A percentile compares a stretch with the other conserved stretches of the same genome.
phyloP scores from a whole-genome alignment of 2,113 vertebrate genomes.

The Coregonus clupeaformis region DNA sequence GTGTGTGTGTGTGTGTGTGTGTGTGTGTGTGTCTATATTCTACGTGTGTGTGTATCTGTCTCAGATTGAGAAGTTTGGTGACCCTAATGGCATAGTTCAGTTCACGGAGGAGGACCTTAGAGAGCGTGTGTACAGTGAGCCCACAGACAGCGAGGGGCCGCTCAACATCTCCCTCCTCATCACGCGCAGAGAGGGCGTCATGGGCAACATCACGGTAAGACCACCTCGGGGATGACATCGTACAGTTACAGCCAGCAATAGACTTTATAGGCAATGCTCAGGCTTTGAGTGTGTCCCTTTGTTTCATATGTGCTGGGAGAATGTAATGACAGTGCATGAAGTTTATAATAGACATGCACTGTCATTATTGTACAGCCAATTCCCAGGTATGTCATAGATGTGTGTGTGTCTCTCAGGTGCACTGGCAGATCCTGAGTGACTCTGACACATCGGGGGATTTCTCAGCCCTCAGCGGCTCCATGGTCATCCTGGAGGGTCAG shows the following conservation, averaged over 20 bases:
- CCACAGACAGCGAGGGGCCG: conserved; percentile 70
- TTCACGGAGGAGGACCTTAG: conserved; percentile 80
- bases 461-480: conserved; percentile 68
- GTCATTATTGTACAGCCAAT: no score
- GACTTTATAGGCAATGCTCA: no score
- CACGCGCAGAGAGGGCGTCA: conserved; percentile 72
- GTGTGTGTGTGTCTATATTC: conserved; percentile 1
- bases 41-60: conserved; percentile 13
- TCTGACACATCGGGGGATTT: conserved; percentile 84
- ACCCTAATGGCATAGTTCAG: conserved; percentile 91
- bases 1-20: conserved; percentile 24
- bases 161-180: conserved; percentile 5
- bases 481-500: conserved; percentile 79
- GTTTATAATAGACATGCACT: no score
- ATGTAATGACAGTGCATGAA: no score
- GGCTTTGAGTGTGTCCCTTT: no score
- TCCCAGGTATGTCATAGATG: background rate
- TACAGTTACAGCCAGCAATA: no score
- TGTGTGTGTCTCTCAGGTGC: conserved; percentile 71
- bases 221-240: no score
- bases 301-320: no score
- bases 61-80: conserved; percentile 92
- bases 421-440: conserved; percentile 85
- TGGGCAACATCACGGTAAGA: conserved; percentile 76
- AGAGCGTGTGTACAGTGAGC: conserved; percentile 78